phyloP scores from a whole-genome alignment of 2,888 invertebrate genomes.

The Leptinotarsa rubiginosa region DNA sequence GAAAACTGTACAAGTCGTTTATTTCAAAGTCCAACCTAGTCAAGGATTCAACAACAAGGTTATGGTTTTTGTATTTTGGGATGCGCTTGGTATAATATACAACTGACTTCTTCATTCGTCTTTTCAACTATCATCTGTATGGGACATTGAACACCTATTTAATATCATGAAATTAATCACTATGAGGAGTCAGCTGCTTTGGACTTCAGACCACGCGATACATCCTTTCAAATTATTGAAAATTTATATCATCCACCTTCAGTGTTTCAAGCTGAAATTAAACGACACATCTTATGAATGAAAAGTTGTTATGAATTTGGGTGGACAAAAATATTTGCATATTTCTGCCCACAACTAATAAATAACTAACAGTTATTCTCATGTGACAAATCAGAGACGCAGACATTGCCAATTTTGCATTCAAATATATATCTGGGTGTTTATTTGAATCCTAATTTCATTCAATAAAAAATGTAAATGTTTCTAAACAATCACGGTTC shows the following conservation, averaged over 20 bases:
- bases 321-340: not conserved
- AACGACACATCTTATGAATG: not conserved
- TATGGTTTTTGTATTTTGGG: no score
- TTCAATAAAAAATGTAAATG: no score
- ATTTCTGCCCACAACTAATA: not conserved
- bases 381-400: conserved; percentile 1
- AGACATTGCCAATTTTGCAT: not conserved
- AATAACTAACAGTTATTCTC: not conserved
- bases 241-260: not conserved
- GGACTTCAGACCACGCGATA: conserved; percentile 1
- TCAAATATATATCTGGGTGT: not conserved
- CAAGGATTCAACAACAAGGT: no score
- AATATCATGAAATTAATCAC: no score
- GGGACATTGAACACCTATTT: no score
- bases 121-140: no score
- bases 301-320: not conserved
- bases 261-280: not conserved
- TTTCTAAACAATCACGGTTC: no score
- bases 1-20: no score
- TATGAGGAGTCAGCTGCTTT: not conserved
- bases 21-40: no score
- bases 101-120: no score
- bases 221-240: conserved; percentile 1
- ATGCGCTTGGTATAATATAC: no score
- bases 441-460: not conserved